Evolutionary conservation across 23 tunicate genomes (phyloP).

Genomic region (Oikopleura albicans): DNA sequence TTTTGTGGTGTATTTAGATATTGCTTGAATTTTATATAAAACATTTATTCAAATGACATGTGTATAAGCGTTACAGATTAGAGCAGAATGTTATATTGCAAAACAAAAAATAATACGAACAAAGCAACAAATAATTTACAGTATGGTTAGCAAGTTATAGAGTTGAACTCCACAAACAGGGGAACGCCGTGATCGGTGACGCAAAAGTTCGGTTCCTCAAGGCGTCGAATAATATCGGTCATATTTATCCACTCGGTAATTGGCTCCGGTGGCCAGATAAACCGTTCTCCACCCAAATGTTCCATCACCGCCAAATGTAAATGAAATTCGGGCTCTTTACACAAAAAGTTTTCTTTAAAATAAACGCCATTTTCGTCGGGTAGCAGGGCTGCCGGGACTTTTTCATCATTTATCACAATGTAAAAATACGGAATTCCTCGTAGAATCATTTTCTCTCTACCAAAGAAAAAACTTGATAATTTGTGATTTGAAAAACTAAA

Average conservation of each 20-base stretch:
- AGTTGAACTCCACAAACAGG: background rate
- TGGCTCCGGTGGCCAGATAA: background rate
- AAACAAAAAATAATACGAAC: no score
- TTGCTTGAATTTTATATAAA: no score
- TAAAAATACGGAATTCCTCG: background rate
- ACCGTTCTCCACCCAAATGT: background rate
- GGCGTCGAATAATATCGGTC: background rate
- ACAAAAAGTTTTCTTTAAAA: background rate
- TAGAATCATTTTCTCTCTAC: slow-evolving; percentile 1
- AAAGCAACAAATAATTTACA: no score
- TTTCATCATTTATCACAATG: background rate
- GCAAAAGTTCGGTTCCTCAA: background rate
- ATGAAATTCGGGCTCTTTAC: background rate
- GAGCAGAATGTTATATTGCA: no score
- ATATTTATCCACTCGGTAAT: background rate
- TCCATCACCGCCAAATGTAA: background rate
- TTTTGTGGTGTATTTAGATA: no score
- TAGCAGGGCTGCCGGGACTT: slow-evolving; percentile 8
- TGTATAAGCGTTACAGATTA: no score
- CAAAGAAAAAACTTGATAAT: no score
- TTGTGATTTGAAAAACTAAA: background rate
- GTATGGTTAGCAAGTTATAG: no score
- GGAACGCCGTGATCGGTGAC: background rate
- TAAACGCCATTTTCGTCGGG: background rate
- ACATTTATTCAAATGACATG: no score